Percentiles rank a stretch among this genome's conserved stretches.
Evolutionary conservation across 2,113 vertebrate genomes (phyloP).

Genomic region (Coturnix japonica): DNA sequence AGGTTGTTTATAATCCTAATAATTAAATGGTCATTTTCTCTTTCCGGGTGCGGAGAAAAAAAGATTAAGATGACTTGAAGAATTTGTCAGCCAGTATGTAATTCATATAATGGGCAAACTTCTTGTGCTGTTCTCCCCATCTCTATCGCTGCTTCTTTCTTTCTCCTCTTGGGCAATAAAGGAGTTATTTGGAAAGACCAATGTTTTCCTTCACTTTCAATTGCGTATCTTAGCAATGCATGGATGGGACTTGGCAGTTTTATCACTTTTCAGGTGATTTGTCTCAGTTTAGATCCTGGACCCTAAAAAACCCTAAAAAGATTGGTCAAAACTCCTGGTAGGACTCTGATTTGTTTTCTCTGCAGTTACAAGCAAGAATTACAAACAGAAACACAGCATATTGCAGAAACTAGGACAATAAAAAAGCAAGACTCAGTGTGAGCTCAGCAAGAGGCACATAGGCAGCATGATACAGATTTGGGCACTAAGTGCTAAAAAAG

Average conservation of each 20-base stretch:
- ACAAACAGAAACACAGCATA: neutral
- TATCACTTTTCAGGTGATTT: neutral
- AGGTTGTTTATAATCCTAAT: neutral
- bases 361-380: neutral
- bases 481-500: neutral
- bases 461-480: neutral
- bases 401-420: neutral
- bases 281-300: neutral
- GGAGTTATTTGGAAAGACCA: neutral
- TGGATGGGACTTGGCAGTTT: accelerated
- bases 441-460: neutral
- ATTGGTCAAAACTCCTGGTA: neutral
- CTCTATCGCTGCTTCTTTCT: neutral
- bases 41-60: constrained; percentile 1
- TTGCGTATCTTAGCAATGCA: neutral
- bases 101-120: neutral
- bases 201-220: neutral
- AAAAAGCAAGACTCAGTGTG: accelerated
- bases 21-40: constrained; percentile 53
- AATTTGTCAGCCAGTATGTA: neutral
- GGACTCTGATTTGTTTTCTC: neutral
- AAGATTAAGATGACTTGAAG: constrained; percentile 1
- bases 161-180: neutral
- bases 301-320: too few relatives aligned
- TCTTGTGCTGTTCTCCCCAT: neutral